These are phyloP conservation scores for Hepsetus odoe DNA, from an alignment of 2,113 vertebrate genomes.

Conservation along the genomic window DNA sequence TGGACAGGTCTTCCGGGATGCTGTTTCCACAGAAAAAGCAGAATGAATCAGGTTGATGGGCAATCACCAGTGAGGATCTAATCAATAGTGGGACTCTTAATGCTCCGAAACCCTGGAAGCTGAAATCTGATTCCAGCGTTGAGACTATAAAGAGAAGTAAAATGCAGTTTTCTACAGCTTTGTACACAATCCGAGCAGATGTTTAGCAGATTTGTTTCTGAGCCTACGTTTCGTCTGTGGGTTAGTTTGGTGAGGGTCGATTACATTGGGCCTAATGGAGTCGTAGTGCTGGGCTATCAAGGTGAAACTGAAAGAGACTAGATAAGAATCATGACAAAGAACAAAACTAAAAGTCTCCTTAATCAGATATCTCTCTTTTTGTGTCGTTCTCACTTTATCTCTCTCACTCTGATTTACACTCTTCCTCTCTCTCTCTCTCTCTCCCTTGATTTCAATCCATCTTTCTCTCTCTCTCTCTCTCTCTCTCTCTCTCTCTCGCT, in stretches of 20 bases:
- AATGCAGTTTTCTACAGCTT: background rate
- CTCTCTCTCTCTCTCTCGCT: background rate
- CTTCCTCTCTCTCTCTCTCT: background rate
- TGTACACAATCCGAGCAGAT: background rate
- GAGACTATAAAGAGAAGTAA: background rate
- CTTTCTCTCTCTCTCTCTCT: background rate
- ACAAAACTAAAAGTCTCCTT: background rate
- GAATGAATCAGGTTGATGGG: background rate
- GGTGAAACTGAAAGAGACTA: background rate
- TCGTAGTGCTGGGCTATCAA: too few species aligned
- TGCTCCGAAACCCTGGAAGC: background rate
- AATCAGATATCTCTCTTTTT: background rate
- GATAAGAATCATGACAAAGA: background rate
- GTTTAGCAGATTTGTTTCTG: background rate
- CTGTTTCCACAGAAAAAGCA: conserved; percentile 21
- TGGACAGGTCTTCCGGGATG: background rate
- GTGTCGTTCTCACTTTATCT: too few species aligned
- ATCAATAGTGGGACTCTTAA: background rate
- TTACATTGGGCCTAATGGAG: background rate
- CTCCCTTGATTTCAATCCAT: background rate
- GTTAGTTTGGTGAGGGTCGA: background rate
- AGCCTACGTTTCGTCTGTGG: background rate
- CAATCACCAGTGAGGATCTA: background rate
- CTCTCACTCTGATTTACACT: too few species aligned
- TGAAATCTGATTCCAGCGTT: rapidly evolving